Percentiles rank a stretch among this genome's conserved stretches.
Evolutionary conservation across 2,797 vertebrate genomes (phyloP).

Genomic region (Semaprochilodus insignis): DNA sequence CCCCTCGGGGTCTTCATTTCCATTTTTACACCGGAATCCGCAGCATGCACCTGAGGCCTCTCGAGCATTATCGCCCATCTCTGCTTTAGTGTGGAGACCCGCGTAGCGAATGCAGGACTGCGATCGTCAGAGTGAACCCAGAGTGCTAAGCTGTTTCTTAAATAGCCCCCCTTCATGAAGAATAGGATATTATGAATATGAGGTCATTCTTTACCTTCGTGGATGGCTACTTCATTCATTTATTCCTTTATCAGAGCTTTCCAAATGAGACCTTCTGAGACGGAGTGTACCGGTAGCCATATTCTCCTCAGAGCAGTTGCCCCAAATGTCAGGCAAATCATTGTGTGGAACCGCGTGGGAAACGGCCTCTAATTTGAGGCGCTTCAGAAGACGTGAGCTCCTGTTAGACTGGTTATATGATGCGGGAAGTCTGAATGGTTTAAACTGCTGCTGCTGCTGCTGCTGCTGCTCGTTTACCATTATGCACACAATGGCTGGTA

Average conservation of each 20-base stretch:
- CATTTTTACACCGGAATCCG: slow-evolving; percentile 30
- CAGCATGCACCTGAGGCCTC: slow-evolving; percentile 36
- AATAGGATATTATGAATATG: slow-evolving; percentile 14
- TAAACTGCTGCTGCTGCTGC: neutral
- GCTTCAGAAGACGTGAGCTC: neutral
- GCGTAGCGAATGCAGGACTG: slow-evolving; percentile 19
- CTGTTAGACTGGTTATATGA: slow-evolving; percentile 16
- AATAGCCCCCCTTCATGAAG: neutral
- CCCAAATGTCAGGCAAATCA: slow-evolving; percentile 18
- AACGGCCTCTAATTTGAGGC: slow-evolving; percentile 5
- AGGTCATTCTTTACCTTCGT: neutral
- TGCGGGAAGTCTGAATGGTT: neutral
- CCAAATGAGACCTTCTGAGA: slow-evolving; percentile 12
- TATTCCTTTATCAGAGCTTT: slow-evolving; percentile 3
- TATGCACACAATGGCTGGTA: neutral
- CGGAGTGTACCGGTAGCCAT: neutral
- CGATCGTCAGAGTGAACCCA: slow-evolving; percentile 5
- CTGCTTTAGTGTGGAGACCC: slow-evolving; percentile 15
- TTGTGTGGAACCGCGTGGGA: neutral
- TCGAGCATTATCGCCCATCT: slow-evolving; percentile 35
- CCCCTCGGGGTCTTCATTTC: slow-evolving; percentile 31
- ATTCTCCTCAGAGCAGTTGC: slow-evolving; percentile 4
- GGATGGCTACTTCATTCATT: neutral
- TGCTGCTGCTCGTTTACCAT: neutral
- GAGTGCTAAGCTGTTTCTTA: slow-evolving; percentile 5